phyloP scores from a whole-genome alignment of 2,888 invertebrate genomes.

The Drosophila anomelani region DNA sequence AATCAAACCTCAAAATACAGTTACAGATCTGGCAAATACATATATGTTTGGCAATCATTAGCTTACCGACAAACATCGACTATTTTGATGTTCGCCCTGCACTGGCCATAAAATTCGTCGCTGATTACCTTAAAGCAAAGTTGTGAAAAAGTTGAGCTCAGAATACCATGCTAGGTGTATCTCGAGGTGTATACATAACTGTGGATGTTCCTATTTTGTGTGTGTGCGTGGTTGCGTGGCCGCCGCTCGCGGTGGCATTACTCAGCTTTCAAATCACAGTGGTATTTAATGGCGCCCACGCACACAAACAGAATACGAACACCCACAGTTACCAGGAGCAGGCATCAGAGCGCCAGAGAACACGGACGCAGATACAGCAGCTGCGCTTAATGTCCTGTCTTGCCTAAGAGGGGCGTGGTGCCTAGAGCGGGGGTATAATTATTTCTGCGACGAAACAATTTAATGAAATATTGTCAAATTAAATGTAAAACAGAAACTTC shows the following conservation, averaged over 20 bases:
- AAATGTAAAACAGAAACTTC: conserved; percentile 56
- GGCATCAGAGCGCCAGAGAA: no score
- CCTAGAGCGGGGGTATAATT: background rate
- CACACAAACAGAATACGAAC: conserved; percentile 4
- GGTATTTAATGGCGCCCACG: conserved; percentile 34
- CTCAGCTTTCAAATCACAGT: conserved; percentile 34
- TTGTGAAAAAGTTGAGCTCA: conserved; percentile 1
- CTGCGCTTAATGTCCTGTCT: conserved; percentile 15
- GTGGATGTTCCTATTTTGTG: no score
- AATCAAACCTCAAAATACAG: conserved; percentile 5
- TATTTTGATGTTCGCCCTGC: conserved; percentile 2
- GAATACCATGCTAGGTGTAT: no score
- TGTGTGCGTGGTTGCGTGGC: no score
- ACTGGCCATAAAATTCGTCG: conserved; percentile 12
- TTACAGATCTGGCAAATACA: background rate
- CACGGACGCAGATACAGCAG: conserved; percentile 6
- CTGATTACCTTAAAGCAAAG: conserved; percentile 39
- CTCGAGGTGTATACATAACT: no score
- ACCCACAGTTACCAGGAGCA: conserved; percentile 10
- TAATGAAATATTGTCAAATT: conserved; percentile 74
- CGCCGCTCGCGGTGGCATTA: no score
- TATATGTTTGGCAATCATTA: conserved; percentile 3
- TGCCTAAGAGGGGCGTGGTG: background rate
- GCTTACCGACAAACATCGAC: background rate
- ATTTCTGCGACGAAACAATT: conserved; percentile 30